Percentiles rank a stretch among this genome's conserved stretches.
Evolutionary conservation across 2,888 invertebrate species (phyloP).

Genomic region (Megaustenia siamemsis): DNA sequence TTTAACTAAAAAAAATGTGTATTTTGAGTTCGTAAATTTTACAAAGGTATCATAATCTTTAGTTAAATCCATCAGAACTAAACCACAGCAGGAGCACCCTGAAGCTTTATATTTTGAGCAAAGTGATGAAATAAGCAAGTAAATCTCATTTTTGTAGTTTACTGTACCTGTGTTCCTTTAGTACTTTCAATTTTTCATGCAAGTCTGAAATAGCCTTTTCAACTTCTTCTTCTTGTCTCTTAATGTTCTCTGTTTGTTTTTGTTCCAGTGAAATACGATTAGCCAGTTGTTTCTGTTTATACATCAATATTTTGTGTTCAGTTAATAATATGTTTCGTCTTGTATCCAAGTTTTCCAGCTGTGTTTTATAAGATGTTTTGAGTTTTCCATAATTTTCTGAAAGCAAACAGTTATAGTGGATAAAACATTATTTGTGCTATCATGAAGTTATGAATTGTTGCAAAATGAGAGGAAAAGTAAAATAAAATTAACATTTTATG

Average conservation of each 20-base stretch:
- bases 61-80: too few relatives aligned
- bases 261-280: conserved; percentile 20
- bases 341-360: conserved; percentile 42
- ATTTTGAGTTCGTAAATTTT: too few relatives aligned
- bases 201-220: conserved; percentile 35
- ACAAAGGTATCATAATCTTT: too few relatives aligned
- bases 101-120: too few relatives aligned
- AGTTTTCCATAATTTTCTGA: conserved; percentile 34
- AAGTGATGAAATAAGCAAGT: too few relatives aligned
- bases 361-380: conserved; percentile 21
- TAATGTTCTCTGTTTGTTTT: conserved; percentile 39
- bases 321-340: conserved; percentile 41
- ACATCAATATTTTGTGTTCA: conserved; percentile 30
- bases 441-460: too few relatives aligned
- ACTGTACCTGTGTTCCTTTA: conserved; percentile 45
- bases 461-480: too few relatives aligned
- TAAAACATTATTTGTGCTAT: too few relatives aligned
- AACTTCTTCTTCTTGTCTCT: conserved; percentile 50
- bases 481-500: too few relatives aligned
- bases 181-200: conserved; percentile 34
- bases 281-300: conserved; percentile 21
- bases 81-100: too few relatives aligned
- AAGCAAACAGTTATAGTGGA: not conserved
- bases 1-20: too few relatives aligned
- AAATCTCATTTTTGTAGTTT: not conserved